phyloP scores from a whole-genome alignment of 92 coral and sea anemone species.

The Palythoa caribaeorum region DNA sequence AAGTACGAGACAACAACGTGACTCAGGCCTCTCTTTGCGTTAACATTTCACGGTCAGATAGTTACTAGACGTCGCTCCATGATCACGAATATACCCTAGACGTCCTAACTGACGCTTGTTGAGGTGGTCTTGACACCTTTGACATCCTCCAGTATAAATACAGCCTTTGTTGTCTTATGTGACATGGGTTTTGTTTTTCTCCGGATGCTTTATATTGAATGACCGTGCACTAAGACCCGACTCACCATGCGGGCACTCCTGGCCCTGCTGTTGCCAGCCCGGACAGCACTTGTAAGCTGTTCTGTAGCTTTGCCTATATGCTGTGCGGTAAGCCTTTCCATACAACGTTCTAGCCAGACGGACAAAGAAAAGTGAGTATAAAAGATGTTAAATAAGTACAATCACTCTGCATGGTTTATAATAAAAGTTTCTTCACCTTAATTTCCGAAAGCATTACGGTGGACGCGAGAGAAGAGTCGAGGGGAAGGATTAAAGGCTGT shows the following conservation, averaged over 20 bases:
- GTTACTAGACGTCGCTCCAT: too few species aligned
- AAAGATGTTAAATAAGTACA: neutral
- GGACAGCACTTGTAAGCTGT: slow-evolving; percentile 79
- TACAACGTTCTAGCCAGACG: slow-evolving; percentile 64
- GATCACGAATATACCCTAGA: too few species aligned
- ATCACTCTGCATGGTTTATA: neutral
- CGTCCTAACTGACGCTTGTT: too few species aligned
- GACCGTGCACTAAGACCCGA: neutral
- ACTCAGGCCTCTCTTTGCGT: too few species aligned
- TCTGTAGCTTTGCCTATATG: slow-evolving; percentile 61
- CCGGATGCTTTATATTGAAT: neutral
- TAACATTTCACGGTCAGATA: too few species aligned
- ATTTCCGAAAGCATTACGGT: too few species aligned
- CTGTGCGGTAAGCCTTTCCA: slow-evolving; percentile 59
- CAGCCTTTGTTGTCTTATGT: too few species aligned
- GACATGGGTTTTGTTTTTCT: neutral
- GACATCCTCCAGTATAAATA: too few species aligned
- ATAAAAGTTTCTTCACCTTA: neutral
- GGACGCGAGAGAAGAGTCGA: too few species aligned
- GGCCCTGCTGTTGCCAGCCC: slow-evolving; percentile 78
- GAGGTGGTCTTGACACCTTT: too few species aligned
- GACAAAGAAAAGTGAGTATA: neutral
- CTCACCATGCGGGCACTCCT: slow-evolving; percentile 73
- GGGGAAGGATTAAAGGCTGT: too few species aligned
- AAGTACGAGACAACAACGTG: too few species aligned